Base-by-base conservation (phyloP, 2,113 vertebrate genomes). In the Poeciliopsis turrubarensis region DNA sequence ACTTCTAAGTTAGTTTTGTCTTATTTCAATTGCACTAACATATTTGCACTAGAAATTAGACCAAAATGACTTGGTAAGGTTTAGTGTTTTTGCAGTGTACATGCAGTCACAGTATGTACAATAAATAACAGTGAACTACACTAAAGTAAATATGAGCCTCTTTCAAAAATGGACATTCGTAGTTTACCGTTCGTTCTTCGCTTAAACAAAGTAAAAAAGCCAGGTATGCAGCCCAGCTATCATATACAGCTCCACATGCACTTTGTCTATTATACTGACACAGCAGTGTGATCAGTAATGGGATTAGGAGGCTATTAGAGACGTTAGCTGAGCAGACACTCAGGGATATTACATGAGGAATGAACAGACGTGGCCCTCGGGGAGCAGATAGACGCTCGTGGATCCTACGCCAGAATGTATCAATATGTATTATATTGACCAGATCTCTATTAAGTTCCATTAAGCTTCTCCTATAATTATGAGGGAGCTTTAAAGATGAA, bases 261-360 rank as follows among this genome's bases (percentile, higher is more conserved):
- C 70, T 80, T 70, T 61, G 64, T 82, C 86, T 78, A 80, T 86
- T 85, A 82, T 41, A 26, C 74, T 83, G 82, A 85, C 85, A 72
- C 72, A 82, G 81, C 78, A 64, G 54, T 41, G 63, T 88, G 83
- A 91, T 90, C 85, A 89, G 84, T 88, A 86, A 91, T 80, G 86
- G 77, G 83, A 92, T 90, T 87, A 89, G 68, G 72, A 81, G 73
- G 82, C 78, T 31, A 37, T 86, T 84, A 80, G 72, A 82, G 68
- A 47, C 17, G 44, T 47, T 19, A 47, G 44, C 44, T 47, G 44
- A 47, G 44, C 44, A 47, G 44, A 81, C 47, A 82, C 73, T 86
- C 82, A 79, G 73, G 83, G 73, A 89, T 82, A 83, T 80, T 69
- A 71, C 62, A 77, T 75, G 86, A 89, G 83, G 79, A 88, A 86